phyloP scores from a whole-genome alignment of 1,140 invertebrate genomes.

The Lamellibrachia luymesi region DNA sequence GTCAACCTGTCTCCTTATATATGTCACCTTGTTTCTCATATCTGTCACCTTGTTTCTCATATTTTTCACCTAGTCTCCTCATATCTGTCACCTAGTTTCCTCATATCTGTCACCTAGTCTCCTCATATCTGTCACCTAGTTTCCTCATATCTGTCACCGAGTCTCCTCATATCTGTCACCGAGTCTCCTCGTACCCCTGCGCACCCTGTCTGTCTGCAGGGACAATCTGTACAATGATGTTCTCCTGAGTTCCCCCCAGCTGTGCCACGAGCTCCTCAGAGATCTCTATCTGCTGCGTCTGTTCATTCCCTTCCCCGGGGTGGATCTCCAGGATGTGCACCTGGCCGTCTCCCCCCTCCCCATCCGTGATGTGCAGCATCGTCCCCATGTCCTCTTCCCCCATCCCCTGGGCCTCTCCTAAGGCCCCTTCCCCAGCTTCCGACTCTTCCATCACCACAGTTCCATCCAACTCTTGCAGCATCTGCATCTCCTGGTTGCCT shows the following conservation, averaged over 20 bases:
- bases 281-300: not conserved
- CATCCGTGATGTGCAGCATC: not conserved
- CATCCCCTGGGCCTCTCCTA: not conserved
- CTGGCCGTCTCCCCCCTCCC: not conserved
- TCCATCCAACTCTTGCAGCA: not conserved
- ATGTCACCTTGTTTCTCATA: not conserved
- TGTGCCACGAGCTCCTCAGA: not conserved
- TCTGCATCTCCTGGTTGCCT: not conserved
- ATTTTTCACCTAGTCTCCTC: not conserved
- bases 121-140: not conserved
- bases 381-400: not conserved
- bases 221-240: not conserved
- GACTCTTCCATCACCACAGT: not conserved
- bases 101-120: not conserved
- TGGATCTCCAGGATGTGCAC: not conserved
- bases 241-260: not conserved
- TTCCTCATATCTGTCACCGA: not conserved
- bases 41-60: not conserved
- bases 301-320: not conserved
- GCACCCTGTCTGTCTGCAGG: not conserved
- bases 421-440: not conserved
- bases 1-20: not conserved
- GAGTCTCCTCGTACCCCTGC: not conserved
- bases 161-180: not conserved
- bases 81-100: not conserved